These are phyloP conservation scores for Aphis craccivora DNA, from an alignment of 1,140 invertebrate species.

Conservation along the genomic window DNA sequence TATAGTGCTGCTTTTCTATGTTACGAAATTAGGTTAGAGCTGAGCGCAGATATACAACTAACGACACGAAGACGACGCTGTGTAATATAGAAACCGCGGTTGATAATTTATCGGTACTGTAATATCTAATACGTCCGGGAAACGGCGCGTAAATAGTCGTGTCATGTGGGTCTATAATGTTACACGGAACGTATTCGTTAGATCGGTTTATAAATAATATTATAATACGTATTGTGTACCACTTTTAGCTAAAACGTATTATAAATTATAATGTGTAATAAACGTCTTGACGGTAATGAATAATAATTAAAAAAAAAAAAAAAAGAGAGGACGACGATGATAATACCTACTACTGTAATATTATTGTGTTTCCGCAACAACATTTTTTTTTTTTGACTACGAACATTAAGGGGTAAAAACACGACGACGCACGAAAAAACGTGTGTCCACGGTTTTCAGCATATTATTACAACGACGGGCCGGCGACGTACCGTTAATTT, in stretches of 20 bases:
- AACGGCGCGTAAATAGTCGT: not conserved
- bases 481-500: slow-evolving; percentile 31
- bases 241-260: not conserved
- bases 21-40: not conserved
- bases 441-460: not conserved
- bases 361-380: not conserved
- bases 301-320: slow-evolving; percentile 1
- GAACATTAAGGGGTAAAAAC: not conserved
- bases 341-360: not conserved
- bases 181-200: not conserved
- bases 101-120: not conserved
- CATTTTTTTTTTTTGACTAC: not conserved
- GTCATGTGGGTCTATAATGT: not conserved
- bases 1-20: too few species aligned
- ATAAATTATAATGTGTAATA: not conserved
- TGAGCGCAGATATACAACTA: too few species aligned
- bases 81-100: too few species aligned
- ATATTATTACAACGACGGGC: not conserved
- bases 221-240: too few species aligned
- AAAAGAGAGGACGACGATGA: too few species aligned
- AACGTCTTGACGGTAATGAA: not conserved
- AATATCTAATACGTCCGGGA: not conserved
- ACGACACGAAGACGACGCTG: not conserved
- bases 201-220: not conserved
- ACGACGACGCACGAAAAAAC: not conserved